Evolutionary conservation across 2,888 invertebrate species (phyloP), one percentile per base, ranked within the genome.

Genomic region (Pollenia angustigena): DNA sequence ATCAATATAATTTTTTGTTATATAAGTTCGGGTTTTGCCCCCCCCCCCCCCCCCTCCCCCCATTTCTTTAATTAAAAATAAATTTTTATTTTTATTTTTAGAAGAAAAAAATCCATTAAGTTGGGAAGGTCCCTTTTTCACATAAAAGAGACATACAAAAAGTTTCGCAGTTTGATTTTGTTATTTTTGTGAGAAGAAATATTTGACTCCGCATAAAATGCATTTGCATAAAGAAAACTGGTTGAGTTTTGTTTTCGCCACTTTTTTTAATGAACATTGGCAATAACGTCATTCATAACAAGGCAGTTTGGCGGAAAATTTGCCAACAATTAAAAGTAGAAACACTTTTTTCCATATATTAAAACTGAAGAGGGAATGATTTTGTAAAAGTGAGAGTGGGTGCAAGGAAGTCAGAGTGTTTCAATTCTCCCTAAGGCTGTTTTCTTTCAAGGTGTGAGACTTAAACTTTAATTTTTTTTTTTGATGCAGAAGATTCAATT

Each of bases 161-260:
- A 50, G 48, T 69, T 76, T 48, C 64, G 42, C 42, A 48, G 23
- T 64, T 78, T 42, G n/a, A 40, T 78, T 50, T 72, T 56, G 4
- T n/a, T 78, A 16, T 78, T 82, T 71, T 50, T 1, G 42, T 10
- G 46, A 52, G 14, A 75, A 52, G 58, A 84, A 66, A 72, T 44
- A 12, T 72, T 79, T 32, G 32, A 10, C 75, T 60, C 74, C 66
- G 68, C 60, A 81, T 56, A 81, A 83, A 87, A 76, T 81, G 83
- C 86, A 83, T 87, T 81, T 87, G 66, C 71, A 72, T 81, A 66
- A 32, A 76, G 54, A 58, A 81, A 1, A 50, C 23, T 40, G 18
- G 60, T 52, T 10, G 50, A 1, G n/a, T 58, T 69, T 58, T 42
- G 14, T 23, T 44, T 56, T 14, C 11, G 4, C 1, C 16, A 16